Evolutionary conservation across 2,113 vertebrate species (phyloP).

Genomic region (Ursus arctos): DNA sequence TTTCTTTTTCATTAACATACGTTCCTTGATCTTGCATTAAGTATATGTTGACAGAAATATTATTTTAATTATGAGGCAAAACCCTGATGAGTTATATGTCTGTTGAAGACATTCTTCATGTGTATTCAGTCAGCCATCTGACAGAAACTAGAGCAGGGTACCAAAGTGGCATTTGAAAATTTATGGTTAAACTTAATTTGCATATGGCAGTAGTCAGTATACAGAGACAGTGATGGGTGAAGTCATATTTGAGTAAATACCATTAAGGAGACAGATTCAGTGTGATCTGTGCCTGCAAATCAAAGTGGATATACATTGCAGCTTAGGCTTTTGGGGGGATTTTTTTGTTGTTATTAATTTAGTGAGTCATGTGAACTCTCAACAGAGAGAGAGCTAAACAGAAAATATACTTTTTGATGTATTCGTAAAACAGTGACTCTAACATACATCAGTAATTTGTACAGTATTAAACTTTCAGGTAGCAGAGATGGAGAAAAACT

Average conservation of each 20-base stretch:
- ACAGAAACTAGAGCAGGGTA: conserved; percentile 32
- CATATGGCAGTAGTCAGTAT: conserved; percentile 39
- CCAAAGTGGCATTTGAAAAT: conserved; percentile 57
- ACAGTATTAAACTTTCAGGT: background rate
- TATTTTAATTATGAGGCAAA: conserved; percentile 71
- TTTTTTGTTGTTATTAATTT: background rate
- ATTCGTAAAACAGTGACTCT: background rate
- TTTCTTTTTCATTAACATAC: conserved; percentile 28
- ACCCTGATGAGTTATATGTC: conserved; percentile 20
- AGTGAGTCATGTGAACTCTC: background rate
- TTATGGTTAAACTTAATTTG: conserved; percentile 62
- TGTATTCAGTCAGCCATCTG: conserved; percentile 50
- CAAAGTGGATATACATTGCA: background rate
- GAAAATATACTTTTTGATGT: background rate
- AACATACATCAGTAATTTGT: background rate
- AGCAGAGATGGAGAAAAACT: background rate
- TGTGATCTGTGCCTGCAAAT: background rate
- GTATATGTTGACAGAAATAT: conserved; percentile 45
- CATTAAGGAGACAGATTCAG: background rate
- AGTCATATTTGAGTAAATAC: background rate
- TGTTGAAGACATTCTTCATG: background rate
- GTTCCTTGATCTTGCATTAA: conserved; percentile 50
- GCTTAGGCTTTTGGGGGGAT: background rate
- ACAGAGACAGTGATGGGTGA: background rate
- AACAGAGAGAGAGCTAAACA: conserved; percentile 20